Base-by-base conservation (phyloP, 2,797 vertebrate species). In the Eleutherodactylus coqui region DNA sequence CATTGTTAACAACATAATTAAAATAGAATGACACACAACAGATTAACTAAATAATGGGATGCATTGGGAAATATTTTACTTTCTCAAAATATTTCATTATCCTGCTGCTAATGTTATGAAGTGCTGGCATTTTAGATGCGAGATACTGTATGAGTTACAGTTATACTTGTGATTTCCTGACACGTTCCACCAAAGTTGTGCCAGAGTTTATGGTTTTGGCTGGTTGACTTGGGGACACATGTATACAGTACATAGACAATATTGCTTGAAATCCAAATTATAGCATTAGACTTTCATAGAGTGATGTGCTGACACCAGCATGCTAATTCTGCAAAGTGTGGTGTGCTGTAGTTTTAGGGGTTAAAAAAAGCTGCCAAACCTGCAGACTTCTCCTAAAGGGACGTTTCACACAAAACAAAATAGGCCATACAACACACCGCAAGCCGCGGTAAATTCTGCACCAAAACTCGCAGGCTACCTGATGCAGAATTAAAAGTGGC, bases 1-100 rank as follows among this genome's bases (percentile, higher is more conserved):
- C 58, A 82, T 82, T 77, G 85, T 82, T 82, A 76, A 82, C 62
- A 27, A 45, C 60, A 19, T 82, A 82, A 77, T 86, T 82, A 86
- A 51, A 58, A 24, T 10, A 77, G 17, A 82, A 36, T 76, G 47
- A 82, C 72, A 69, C 21, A 58, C 21, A 51, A 36, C 13, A 69
- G 19, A 36, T 36, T 67, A 19, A 67, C 64, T 19, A 67, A 67
- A 67, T 34, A 67, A 67, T 2, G 2, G 4, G 17, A 67, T 36
- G 21, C 34, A 67, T 67, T 67, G 64, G 64, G 38, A 60, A 67
- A 34, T 67, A 67, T 34, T 5, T 67, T 19, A 67, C 19, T 67
- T 67, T 36, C 64, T 38, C 2, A 36, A 60, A 69, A 41, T 69
- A 77, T 55, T 53, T 77, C 5, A 36, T 53, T 77, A 36, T 53